Conservation (phyloP, 2,113 vertebrate genomes). For the Pituophis catenifer region DNA sequence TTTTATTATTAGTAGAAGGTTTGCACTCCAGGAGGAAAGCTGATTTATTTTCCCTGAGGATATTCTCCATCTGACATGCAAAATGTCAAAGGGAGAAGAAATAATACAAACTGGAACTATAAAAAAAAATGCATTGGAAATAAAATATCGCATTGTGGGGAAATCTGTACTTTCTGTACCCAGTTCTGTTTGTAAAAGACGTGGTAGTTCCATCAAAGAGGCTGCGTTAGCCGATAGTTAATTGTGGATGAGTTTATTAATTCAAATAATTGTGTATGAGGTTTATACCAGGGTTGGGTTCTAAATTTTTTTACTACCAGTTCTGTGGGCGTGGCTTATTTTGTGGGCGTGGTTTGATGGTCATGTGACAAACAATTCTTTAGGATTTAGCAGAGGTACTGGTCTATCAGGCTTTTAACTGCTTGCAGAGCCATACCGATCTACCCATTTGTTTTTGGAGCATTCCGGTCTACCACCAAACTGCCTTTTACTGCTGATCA, state of each 20-base stretch:
- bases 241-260: not conserved
- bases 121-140: slow-evolving; percentile 39
- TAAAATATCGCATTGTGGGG: slow-evolving; percentile 37
- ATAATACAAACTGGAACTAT: slow-evolving; percentile 38
- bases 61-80: slow-evolving; percentile 57
- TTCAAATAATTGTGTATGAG: not conserved
- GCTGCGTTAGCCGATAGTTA: slow-evolving; percentile 1
- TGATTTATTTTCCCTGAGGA: slow-evolving; percentile 70
- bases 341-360: no score
- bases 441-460: no score
- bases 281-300: no score
- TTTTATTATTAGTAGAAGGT: slow-evolving; percentile 62
- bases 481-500: no score
- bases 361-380: no score
- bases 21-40: slow-evolving; percentile 65
- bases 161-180: slow-evolving; percentile 16
- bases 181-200: slow-evolving; percentile 52
- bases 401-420: no score
- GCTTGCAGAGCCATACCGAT: no score
- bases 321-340: no score
- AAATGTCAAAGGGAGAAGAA: slow-evolving; percentile 59
- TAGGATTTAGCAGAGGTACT: no score
- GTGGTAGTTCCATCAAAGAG: slow-evolving; percentile 46
- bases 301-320: no score
- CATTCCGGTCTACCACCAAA: no score